Percentiles rank a stretch among this genome's conserved stretches.
phyloP scores from a whole-genome alignment of 2,113 vertebrate genomes.

The Leptocoma aspasia region DNA sequence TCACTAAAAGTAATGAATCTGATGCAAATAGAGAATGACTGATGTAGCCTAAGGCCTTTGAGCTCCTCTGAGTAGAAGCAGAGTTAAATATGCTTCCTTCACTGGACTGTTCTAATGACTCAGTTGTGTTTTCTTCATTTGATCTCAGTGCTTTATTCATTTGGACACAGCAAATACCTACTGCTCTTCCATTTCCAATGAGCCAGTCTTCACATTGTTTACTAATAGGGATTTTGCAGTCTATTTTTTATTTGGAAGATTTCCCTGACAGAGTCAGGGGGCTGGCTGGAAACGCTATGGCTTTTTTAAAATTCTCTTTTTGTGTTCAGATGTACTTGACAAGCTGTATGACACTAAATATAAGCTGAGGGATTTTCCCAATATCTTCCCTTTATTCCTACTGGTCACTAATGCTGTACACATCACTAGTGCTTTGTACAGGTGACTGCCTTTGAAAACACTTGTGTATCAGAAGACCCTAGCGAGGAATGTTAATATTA shows the following conservation, averaged over 20 bases:
- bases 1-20: neutral
- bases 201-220: neutral
- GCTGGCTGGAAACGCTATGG: neutral
- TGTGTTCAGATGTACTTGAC: neutral
- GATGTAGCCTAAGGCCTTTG: neutral
- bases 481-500: neutral
- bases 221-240: neutral
- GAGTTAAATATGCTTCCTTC: neutral
- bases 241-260: neutral
- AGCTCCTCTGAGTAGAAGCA: neutral
- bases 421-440: neutral
- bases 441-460: neutral
- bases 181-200: neutral
- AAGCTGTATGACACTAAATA: neutral
- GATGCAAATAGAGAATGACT: neutral
- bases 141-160: neutral
- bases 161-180: neutral
- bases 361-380: neutral
- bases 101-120: neutral
- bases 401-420: neutral
- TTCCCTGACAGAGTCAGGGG: neutral
- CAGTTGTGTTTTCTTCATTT: neutral
- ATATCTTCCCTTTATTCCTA: fast-evolving
- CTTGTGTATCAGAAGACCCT: neutral
- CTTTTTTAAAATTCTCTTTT: neutral